Evolutionary conservation across 1,140 invertebrate species (phyloP).

Genomic region (Eueides isabella): DNA sequence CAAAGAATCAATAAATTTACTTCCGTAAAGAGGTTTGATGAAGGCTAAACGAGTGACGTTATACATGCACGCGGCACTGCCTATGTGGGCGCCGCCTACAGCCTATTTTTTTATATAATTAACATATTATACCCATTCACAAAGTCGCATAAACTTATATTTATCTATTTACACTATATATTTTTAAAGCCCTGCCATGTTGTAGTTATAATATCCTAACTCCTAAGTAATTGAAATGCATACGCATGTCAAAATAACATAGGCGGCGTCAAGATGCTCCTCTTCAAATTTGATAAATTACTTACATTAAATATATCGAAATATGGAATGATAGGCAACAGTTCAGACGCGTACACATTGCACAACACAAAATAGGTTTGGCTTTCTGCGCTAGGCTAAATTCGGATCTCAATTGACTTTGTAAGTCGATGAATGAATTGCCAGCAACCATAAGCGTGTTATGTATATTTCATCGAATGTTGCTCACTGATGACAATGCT

Average conservation of each 20-base stretch:
- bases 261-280: slow-evolving; percentile 23
- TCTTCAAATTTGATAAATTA: slow-evolving; percentile 45
- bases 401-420: slow-evolving; percentile 75
- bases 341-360: slow-evolving; percentile 49
- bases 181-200: neutral
- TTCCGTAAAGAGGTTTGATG: slow-evolving; percentile 52
- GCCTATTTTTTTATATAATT: slow-evolving; percentile 47
- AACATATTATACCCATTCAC: slow-evolving; percentile 38
- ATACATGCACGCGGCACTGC: slow-evolving; percentile 70
- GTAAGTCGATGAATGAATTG: slow-evolving; percentile 72
- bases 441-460: slow-evolving; percentile 55
- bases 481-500: slow-evolving; percentile 39
- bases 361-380: slow-evolving; percentile 63
- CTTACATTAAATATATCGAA: slow-evolving; percentile 45
- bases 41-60: slow-evolving; percentile 67
- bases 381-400: slow-evolving; percentile 70
- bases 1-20: slow-evolving; percentile 32
- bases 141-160: slow-evolving; percentile 28
- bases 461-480: slow-evolving; percentile 45
- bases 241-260: slow-evolving; percentile 17
- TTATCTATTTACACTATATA: too few species aligned
- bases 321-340: slow-evolving; percentile 43
- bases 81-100: slow-evolving; percentile 64
- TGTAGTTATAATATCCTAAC: neutral
- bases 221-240: slow-evolving; percentile 28